Percentiles rank a stretch among this genome's conserved stretches.
phyloP scores from a whole-genome alignment of 2,113 vertebrate species.

The Microcebus ravelobensis region DNA sequence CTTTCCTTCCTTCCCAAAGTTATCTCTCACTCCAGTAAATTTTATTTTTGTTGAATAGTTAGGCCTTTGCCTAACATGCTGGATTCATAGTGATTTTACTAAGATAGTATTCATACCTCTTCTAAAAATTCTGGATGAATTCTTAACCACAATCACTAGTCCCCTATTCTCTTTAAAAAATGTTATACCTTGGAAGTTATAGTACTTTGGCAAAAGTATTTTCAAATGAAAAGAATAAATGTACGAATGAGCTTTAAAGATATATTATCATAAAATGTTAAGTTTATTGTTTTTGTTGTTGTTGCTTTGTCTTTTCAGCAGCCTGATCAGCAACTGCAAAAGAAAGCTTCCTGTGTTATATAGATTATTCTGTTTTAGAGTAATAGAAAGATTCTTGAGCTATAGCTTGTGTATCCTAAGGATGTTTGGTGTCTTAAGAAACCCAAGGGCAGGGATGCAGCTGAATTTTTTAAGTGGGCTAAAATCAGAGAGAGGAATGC shows the following conservation, averaged over 20 bases:
- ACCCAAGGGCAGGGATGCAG: background rate
- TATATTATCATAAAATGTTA: background rate
- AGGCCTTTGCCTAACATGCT: background rate
- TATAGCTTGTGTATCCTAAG: background rate
- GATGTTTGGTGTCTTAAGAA: background rate
- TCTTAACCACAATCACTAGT: background rate
- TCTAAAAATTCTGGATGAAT: background rate
- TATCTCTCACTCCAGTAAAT: background rate
- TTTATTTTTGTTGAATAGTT: background rate
- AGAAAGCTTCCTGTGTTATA: background rate
- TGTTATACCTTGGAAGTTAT: background rate
- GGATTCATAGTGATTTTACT: background rate
- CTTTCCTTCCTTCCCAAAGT: background rate
- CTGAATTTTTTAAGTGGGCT: background rate
- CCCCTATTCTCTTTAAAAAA: background rate
- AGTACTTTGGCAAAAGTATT: background rate
- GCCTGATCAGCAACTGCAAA: background rate
- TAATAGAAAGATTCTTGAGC: background rate
- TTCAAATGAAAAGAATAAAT: background rate
- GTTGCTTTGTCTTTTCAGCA: background rate
- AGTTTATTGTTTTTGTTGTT: background rate
- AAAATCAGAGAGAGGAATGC: background rate
- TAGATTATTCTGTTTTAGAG: background rate
- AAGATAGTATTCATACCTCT: background rate
- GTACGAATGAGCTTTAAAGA: background rate